Conservation (phyloP, 2,888 invertebrate genomes). For the Campaea margaritaria region DNA sequence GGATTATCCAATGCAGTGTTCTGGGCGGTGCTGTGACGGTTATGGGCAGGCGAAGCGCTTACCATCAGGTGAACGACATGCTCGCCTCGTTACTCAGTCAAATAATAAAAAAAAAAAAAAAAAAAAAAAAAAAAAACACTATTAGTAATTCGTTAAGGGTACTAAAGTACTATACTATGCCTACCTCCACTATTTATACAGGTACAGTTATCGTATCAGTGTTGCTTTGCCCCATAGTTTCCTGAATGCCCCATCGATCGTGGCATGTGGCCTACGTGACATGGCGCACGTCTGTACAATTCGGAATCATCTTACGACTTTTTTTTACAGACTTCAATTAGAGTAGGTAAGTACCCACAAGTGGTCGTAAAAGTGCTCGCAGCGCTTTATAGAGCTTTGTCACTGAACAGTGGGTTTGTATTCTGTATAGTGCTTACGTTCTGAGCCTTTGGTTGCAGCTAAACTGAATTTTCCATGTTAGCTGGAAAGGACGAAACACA, state of each 20-base stretch:
- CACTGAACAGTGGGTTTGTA: no score
- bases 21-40: no score
- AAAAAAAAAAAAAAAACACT: no score
- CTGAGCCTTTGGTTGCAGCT: neutral
- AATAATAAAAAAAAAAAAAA: no score
- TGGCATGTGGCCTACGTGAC: slow-evolving; percentile 29
- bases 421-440: neutral
- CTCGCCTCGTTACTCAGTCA: no score
- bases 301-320: slow-evolving; percentile 46
- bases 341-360: slow-evolving; percentile 3
- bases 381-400: slow-evolving; percentile 1
- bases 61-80: no score
- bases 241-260: slow-evolving; percentile 3
- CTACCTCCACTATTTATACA: neutral
- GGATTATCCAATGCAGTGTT: no score
- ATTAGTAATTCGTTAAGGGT: neutral
- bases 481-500: no score
- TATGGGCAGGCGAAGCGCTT: no score
- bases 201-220: neutral
- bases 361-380: slow-evolving; percentile 13
- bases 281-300: slow-evolving; percentile 33
- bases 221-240: slow-evolving; percentile 23
- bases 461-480: no score
- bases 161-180: neutral
- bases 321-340: slow-evolving; percentile 45